Base-by-base conservation (phyloP, 2,888 invertebrate genomes). In the Glomeris marginata region DNA sequence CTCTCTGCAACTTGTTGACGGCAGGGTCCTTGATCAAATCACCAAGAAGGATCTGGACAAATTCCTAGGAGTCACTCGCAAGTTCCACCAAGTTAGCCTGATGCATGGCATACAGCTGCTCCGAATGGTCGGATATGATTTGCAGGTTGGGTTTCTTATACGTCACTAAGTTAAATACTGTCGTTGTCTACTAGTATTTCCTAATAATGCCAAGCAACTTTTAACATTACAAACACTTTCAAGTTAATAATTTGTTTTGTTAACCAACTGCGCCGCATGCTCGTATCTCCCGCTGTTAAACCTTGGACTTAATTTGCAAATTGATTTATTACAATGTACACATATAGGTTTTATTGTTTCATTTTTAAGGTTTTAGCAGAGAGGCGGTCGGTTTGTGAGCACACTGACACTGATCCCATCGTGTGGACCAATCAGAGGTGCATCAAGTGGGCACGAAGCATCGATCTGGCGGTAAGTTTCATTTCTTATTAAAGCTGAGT, bases 351-450 rank as follows among this genome's bases (percentile, higher is more conserved):
- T 38, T 2, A 28, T 22, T 2, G 20, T 38, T 38, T 11, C 3
- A 16, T 10, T 5, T 51, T 35, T 15, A 22, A 86, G 85, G 83
- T 86, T 44, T 70, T 92, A 58, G 84, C 85, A 37, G 83, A 91
- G 60, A 73, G 91, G 58, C 76, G 91, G 58, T 80, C 85, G 64
- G 85, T 87, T 64, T 85, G 86, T 65, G 90, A 91, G 65, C 81
- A 80, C 59, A 78, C 82, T 52, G 85, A 88, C 64, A 81, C 82
- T 4, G 92, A 94, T 72, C 90, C 91, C 45, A 74, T 92, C 59
- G 90, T 94, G 47, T 94, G 94, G 94, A 91, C 90, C 60, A 92
- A 91, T 72, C 84, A 87, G 65, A 77, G 91, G 63, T 87, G 92
- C 67, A 82, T 91, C 61, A 80, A 86, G 64, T 94, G 92, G 94